phyloP scores from a whole-genome alignment of 2,113 vertebrate species.

The Amphiprion ocellaris region DNA sequence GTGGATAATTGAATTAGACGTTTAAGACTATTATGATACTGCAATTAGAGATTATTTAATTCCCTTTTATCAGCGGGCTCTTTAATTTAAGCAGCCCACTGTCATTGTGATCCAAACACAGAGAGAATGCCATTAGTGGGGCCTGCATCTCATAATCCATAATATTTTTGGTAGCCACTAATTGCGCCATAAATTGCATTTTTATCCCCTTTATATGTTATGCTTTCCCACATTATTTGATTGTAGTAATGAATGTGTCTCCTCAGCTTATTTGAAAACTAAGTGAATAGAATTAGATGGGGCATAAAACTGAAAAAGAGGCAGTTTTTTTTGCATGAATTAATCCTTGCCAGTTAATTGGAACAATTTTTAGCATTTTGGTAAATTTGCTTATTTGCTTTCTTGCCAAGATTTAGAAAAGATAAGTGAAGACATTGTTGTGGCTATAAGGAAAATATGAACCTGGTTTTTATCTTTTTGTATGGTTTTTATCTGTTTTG shows the following conservation, averaged over 20 bases:
- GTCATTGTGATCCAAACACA: slow-evolving; percentile 66
- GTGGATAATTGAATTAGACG: slow-evolving; percentile 78
- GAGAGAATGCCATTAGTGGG: slow-evolving; percentile 50
- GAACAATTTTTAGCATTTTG: background rate
- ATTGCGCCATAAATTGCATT: slow-evolving; percentile 59
- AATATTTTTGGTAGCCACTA: slow-evolving; percentile 52
- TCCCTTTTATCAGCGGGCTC: slow-evolving; percentile 61
- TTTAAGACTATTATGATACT: slow-evolving; percentile 66
- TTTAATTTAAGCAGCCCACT: slow-evolving; percentile 68
- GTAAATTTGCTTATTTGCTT: background rate
- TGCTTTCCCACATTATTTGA: slow-evolving; percentile 29
- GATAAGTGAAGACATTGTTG: background rate
- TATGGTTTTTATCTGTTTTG: too few species aligned
- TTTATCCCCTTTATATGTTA: slow-evolving; percentile 24
- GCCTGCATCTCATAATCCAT: slow-evolving; percentile 49
- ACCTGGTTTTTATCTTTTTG: background rate
- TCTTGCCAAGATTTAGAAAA: background rate
- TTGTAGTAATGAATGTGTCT: slow-evolving; percentile 26
- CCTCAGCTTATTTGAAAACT: slow-evolving; percentile 18
- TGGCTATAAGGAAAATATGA: background rate
- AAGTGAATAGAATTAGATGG: slow-evolving; percentile 10
- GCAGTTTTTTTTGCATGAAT: background rate
- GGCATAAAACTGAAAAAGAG: background rate
- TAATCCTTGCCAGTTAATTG: background rate
- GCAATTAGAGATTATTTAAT: slow-evolving; percentile 74